Conservation (phyloP, 2,113 vertebrate species). For the Tonatia bakeri region DNA sequence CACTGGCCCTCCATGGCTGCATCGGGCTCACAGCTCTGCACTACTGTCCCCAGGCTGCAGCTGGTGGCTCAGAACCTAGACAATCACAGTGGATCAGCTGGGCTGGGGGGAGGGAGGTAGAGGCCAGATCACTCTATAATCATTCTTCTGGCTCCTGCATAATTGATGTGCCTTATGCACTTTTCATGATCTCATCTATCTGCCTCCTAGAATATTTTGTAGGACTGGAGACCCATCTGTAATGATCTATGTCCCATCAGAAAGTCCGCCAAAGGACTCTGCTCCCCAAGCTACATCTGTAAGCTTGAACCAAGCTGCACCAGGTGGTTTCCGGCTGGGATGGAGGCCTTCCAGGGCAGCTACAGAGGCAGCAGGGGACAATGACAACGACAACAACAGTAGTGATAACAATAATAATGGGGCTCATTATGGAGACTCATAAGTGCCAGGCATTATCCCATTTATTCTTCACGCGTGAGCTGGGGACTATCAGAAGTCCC, state of each 20-base stretch:
- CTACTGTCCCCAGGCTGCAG: neutral
- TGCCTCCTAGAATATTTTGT: slow-evolving; percentile 82
- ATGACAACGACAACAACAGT: rapidly evolving
- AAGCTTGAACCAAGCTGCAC: slow-evolving; percentile 62
- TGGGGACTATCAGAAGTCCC: neutral
- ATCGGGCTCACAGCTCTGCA: neutral
- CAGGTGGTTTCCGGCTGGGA: slow-evolving; percentile 52
- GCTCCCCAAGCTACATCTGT: slow-evolving; percentile 58
- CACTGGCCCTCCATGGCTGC: neutral
- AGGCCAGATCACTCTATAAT: slow-evolving; percentile 81
- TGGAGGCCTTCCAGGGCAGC: neutral
- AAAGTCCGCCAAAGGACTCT: slow-evolving; percentile 71
- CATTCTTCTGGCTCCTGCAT: slow-evolving; percentile 81
- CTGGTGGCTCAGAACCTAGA: neutral
- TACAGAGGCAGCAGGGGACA: neutral
- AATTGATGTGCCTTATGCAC: slow-evolving; percentile 80
- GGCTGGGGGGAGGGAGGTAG: neutral
- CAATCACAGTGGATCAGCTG: neutral
- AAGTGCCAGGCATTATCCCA: neutral
- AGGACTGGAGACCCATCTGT: slow-evolving; percentile 79
- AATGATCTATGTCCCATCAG: slow-evolving; percentile 79
- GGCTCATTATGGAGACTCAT: neutral
- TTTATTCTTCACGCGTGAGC: neutral
- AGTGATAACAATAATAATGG: rapidly evolving
- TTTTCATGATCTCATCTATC: slow-evolving; percentile 85